Base-by-base conservation (phyloP, 1,140 invertebrate species). In the Cepaea nemoralis region DNA sequence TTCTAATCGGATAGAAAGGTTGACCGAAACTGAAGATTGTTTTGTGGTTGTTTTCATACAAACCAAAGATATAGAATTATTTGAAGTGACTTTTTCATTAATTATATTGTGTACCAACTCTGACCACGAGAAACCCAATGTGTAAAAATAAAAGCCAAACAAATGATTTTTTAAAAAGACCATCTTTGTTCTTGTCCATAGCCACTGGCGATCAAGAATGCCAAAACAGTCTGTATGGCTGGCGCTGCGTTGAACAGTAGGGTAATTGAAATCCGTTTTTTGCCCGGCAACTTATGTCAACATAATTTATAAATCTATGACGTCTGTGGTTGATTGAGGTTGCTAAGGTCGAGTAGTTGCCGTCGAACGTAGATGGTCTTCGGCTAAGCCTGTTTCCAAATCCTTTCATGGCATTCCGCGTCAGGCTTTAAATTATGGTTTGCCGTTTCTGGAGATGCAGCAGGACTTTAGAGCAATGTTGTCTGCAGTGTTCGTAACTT, bases 251-350 rank as follows among this genome's bases (percentile, higher is more conserved):
- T 12, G 27, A 22, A 71, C 59, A 31, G 59, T 71, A 27, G 55
- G 37, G 55, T 45, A 48, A 75, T 75, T 75, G 73, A 50, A 75
- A 75, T 35, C 45, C 40, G 45, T 50, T 75, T 75, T 75, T 50
- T 5, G 45, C 27, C 39, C 31, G 22, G 73, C 73, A 75, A 75
- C 73, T 75, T 75, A 75, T 75, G 73, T 75, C 73, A 75, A 75
- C 45, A 75, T 14, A 48, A 33, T 75, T 75, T 75, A 45, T 45
- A 12, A 50, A 75, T 63, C 40, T 50, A 27, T 75, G 73, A 45
- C 73, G 73, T 50, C 45, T 45, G 40, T 22, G 45, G 39, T 14
- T 75, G 73, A 75, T 75, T 75, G 73, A 48, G 73, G 73, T 75
- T n/a, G 45, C 37, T 0, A n/a, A 45, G 37, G 69, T 71, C 69